Evolutionary conservation across 2,888 invertebrate species (phyloP).

Genomic region (Eutolmus rufibarbis): DNA sequence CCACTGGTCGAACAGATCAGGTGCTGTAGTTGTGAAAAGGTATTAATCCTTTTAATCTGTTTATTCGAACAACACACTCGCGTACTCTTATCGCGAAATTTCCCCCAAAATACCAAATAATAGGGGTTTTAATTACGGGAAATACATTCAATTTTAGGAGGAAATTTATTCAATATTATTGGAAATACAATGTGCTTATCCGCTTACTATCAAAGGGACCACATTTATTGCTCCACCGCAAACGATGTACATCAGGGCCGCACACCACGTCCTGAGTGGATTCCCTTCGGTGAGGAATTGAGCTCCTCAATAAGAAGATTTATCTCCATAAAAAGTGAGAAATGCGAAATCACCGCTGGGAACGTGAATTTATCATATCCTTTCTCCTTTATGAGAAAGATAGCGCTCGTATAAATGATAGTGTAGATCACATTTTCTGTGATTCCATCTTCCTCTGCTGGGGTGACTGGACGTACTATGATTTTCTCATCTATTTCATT

Average conservation of each 20-base stretch:
- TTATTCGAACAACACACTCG: background rate
- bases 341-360: slow-evolving; percentile 25
- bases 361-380: slow-evolving; percentile 1
- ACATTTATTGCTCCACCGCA: background rate
- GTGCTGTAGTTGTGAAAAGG: background rate
- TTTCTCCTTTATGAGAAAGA: slow-evolving; percentile 8
- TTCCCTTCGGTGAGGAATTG: background rate
- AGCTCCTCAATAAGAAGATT: slow-evolving; percentile 8
- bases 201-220: background rate
- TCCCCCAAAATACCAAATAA: background rate
- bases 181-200: background rate
- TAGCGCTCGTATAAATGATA: slow-evolving; percentile 3
- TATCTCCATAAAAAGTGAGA: slow-evolving; percentile 1
- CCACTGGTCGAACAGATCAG: background rate
- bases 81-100: background rate
- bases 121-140: background rate
- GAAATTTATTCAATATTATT: background rate
- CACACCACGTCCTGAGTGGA: background rate
- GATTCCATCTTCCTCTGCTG: background rate
- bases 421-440: slow-evolving; percentile 14
- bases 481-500: background rate
- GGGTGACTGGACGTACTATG: background rate
- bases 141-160: background rate
- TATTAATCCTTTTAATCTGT: background rate
- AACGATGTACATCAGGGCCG: background rate